Evolutionary conservation across 2,113 vertebrate species (phyloP).

Genomic region (Heterotilapia buettikoferi): DNA sequence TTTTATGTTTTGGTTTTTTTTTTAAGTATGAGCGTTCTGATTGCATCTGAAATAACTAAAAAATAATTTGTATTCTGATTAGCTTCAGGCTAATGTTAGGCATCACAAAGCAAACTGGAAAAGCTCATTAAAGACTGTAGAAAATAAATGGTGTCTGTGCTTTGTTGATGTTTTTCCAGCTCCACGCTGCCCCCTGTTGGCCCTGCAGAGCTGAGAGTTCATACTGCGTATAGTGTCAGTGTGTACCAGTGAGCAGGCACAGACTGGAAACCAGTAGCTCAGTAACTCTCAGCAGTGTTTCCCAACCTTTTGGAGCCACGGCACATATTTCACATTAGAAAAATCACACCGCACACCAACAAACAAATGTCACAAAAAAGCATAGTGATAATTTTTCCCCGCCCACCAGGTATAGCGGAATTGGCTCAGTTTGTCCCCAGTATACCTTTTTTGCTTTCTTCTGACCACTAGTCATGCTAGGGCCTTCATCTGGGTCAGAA

Average conservation of each 20-base stretch:
- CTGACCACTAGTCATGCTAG: not conserved
- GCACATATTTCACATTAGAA: not conserved
- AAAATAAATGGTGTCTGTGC: constrained; percentile 3
- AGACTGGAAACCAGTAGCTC: not conserved
- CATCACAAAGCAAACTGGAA: constrained; percentile 40
- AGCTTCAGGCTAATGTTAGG: constrained; percentile 45
- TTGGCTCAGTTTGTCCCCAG: not conserved
- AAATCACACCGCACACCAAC: not conserved
- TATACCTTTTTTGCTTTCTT: not conserved
- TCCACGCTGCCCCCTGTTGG: constrained; percentile 22
- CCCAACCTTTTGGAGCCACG: not conserved
- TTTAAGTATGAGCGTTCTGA: constrained; percentile 45
- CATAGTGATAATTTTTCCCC: fast-evolving
- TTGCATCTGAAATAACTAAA: constrained; percentile 44
- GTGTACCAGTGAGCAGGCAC: not conserved
- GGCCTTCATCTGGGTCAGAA: not conserved
- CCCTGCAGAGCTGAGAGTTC: not conserved
- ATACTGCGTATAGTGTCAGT: not conserved
- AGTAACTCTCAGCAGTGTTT: not conserved
- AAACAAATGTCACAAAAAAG: not conserved
- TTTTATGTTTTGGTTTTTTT: constrained; percentile 42
- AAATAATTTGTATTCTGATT: constrained; percentile 49
- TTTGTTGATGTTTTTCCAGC: not conserved
- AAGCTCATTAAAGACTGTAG: constrained; percentile 66
- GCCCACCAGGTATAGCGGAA: not conserved